Evolutionary conservation across 2,113 vertebrate genomes (phyloP).

Genomic region (Hippocampus barbouri): DNA sequence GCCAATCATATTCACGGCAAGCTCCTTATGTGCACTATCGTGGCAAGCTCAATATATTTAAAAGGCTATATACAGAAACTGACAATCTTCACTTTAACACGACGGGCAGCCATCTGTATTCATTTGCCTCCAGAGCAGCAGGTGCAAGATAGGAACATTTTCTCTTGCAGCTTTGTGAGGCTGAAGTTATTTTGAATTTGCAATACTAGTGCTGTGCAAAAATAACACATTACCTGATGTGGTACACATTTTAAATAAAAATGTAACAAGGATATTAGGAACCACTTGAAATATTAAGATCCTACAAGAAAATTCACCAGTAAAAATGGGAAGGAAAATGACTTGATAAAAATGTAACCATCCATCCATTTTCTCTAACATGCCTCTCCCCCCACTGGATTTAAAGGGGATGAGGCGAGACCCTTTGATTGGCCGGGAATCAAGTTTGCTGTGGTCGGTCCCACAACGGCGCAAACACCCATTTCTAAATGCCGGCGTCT

Average conservation of each 20-base stretch:
- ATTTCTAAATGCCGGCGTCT: too few species aligned
- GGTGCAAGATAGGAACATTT: constrained; percentile 25
- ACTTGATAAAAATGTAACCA: too few species aligned
- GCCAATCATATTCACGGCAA: constrained; percentile 76
- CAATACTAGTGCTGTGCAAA: neutral
- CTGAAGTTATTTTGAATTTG: neutral
- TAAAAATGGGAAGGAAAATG: too few species aligned
- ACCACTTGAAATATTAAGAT: neutral
- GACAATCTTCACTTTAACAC: constrained; percentile 44
- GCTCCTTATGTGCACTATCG: constrained; percentile 59
- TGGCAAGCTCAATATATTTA: constrained; percentile 66
- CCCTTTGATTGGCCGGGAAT: too few species aligned
- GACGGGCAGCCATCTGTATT: constrained; percentile 40
- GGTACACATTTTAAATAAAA: neutral
- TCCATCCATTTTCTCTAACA: too few species aligned
- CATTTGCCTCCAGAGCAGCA: constrained; percentile 36
- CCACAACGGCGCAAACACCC: too few species aligned
- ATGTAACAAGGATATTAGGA: neutral
- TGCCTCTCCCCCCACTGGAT: neutral
- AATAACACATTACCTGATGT: neutral
- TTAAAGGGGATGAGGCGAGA: too few species aligned
- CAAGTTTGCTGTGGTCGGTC: too few species aligned
- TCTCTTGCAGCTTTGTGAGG: neutral
- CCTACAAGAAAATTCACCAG: too few species aligned
- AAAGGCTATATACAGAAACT: constrained; percentile 45